Percentiles rank a stretch among this genome's conserved stretches.
Conservation (phyloP, 2,113 vertebrate genomes). For the Paramormyrops kingsleyae region DNA sequence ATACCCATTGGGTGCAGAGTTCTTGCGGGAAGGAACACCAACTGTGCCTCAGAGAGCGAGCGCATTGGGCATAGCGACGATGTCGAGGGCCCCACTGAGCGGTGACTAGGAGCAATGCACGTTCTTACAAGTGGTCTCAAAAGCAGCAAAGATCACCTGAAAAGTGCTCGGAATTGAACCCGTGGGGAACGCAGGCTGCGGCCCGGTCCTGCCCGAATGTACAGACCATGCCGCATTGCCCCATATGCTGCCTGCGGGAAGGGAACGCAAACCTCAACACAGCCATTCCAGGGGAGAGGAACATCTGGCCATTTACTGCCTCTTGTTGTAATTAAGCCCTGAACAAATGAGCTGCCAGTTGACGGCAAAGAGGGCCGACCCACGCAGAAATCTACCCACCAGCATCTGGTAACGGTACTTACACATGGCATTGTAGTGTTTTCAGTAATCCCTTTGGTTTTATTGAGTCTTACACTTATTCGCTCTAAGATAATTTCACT, state of each 20-base stretch:
- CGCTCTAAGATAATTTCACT: not conserved
- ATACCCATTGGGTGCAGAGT: not conserved
- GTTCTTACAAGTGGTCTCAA: not conserved
- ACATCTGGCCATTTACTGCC: constrained; percentile 76
- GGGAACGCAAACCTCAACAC: constrained; percentile 23
- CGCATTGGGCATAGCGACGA: not conserved
- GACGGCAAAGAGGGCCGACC: not conserved
- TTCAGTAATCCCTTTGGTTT: not conserved
- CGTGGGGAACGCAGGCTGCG: not conserved
- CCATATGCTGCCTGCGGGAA: not conserved
- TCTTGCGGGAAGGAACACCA: not conserved
- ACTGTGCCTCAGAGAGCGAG: not conserved
- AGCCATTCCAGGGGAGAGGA: constrained; percentile 52
- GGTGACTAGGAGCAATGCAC: not conserved
- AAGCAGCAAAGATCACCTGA: not conserved
- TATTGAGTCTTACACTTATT: not conserved
- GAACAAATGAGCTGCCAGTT: constrained; percentile 74
- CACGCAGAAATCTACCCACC: not conserved
- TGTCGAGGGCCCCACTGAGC: not conserved
- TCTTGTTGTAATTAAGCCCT: constrained; percentile 79
- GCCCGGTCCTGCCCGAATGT: not conserved
- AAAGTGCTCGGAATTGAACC: not conserved
- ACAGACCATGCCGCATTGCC: not conserved
- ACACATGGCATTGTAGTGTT: not conserved
- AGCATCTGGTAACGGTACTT: not conserved